These are phyloP conservation scores for Oxycera nigricornis DNA, from an alignment of 2,888 invertebrate species.

Conservation along the genomic window DNA sequence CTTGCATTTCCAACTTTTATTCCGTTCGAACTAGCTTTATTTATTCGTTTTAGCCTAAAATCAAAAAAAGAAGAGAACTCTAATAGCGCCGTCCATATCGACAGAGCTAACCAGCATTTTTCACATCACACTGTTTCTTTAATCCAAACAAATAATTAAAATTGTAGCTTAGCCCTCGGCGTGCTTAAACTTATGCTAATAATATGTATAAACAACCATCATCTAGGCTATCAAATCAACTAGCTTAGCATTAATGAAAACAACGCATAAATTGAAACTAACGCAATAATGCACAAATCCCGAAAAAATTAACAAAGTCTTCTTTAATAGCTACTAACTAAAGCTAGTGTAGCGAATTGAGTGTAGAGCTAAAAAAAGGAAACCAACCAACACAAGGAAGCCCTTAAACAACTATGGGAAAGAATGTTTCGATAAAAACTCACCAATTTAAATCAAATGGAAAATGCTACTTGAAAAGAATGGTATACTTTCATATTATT, in stretches of 20 bases:
- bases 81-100: too few relatives aligned
- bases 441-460: slow-evolving; percentile 50
- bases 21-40: slow-evolving; percentile 8
- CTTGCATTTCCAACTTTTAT: background rate
- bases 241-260: background rate
- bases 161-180: too few relatives aligned
- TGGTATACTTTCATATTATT: slow-evolving; percentile 44
- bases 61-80: too few relatives aligned
- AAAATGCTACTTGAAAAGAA: slow-evolving; percentile 49
- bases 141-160: too few relatives aligned
- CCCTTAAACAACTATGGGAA: slow-evolving; percentile 45
- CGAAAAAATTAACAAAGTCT: background rate
- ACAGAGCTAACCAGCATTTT: too few relatives aligned
- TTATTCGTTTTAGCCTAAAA: too few relatives aligned
- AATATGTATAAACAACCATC: too few relatives aligned
- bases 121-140: too few relatives aligned
- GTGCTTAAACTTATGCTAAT: too few relatives aligned
- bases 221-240: too few relatives aligned
- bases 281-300: background rate
- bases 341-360: background rate
- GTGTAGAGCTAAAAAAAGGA: background rate
- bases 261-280: background rate
- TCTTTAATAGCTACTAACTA: background rate
- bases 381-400: too few relatives aligned
- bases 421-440: slow-evolving; percentile 48